A percentile compares a stretch with the other conserved stretches of the same genome.
phyloP scores from a whole-genome alignment of 2,797 vertebrate species.

The Notoglanidium macrostoma region DNA sequence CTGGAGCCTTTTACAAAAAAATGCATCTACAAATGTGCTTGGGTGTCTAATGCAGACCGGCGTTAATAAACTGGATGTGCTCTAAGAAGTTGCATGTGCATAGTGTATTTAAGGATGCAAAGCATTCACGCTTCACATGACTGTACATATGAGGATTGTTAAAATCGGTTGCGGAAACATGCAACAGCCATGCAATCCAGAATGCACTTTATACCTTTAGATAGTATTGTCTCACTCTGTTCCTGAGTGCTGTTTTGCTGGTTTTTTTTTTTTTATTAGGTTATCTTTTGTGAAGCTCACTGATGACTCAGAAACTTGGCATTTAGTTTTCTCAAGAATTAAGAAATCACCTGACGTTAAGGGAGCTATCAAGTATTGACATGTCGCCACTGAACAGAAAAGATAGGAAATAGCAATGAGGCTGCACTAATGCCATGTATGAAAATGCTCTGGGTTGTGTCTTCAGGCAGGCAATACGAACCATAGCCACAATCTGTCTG shows the following conservation, averaged over 20 bases:
- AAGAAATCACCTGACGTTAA: not conserved
- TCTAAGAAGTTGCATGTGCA: not conserved
- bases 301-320: not conserved
- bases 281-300: not conserved
- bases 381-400: not conserved
- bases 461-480: not conserved
- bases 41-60: not conserved
- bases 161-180: not conserved
- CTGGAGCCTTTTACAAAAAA: not conserved
- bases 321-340: slow-evolving; percentile 3
- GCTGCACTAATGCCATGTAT: not conserved
- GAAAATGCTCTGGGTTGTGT: not conserved
- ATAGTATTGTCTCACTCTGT: not conserved
- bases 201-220: not conserved
- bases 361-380: not conserved
- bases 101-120: not conserved
- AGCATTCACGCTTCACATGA: not conserved
- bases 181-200: not conserved
- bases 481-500: not conserved
- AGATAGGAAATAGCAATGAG: not conserved
- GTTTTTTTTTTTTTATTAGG: not conserved
- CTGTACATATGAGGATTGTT: not conserved
- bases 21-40: not conserved
- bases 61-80: too few species aligned
- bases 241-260: not conserved